Base-by-base conservation (phyloP, 2,888 invertebrate species). In the Erynnis tages region DNA sequence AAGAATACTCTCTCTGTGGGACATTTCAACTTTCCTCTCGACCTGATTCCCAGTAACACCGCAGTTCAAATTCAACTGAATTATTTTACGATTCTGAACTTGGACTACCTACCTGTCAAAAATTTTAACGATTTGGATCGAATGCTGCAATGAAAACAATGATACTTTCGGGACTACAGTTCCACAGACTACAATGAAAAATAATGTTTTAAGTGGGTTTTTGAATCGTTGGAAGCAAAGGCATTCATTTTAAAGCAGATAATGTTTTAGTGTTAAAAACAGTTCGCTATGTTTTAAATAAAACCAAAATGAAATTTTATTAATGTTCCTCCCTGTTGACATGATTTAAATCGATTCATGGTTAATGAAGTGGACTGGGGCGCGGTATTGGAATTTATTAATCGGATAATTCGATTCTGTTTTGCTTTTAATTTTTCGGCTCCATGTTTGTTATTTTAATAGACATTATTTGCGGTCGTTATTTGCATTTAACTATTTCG, bases 41-140 rank as follows among this genome's bases (percentile, higher is more conserved):
- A 47, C 47, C 47, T 30, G 19, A 38, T 47, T 38, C 29, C 10
- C 16, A 38, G 21, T 17, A 27, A 38, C 13, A 16, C n/a, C 35
- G 17, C 17, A 16, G 30, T 37, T 43, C 41, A 44, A 46, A 37
- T 46, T 16, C 27, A 25, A 17, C 37, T 19, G 37, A 47, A 38
- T 47, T 38, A 29, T 27, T 47, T 4, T 27, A 38, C 47, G 37
- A 47, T 14, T 37, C 29, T n/a, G 17, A 35, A 35, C 2, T 17
- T 19, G n/a, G 2, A 10, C 17, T 8, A 2, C 32, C 21, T 44
- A 17, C 25, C 35, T 8, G 46, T 34, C 35, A 35, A 35, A 35
- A 16, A 17, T 35, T 46, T 25, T 35, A 34, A 35, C 46, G n/a
- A 19, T 1, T 10, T 13, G 13, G 41, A 27, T 17, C 14, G 16